Base-by-base conservation (phyloP, 2,888 invertebrate species). In the Epirrita christyi region DNA sequence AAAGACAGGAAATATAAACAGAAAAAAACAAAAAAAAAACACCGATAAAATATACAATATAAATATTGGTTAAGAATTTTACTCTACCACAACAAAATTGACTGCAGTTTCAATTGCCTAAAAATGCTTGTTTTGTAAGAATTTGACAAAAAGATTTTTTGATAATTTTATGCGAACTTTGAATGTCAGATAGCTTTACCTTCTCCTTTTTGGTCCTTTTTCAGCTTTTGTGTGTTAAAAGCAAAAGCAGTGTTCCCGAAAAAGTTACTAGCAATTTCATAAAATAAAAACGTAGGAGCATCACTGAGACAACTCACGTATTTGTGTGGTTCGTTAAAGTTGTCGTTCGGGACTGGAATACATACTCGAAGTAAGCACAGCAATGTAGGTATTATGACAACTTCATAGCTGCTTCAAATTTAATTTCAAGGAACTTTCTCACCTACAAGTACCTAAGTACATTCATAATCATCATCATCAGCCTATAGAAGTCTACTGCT, bases 241-340 rank as follows among this genome's bases (percentile, higher is more conserved):
- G 8, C 14, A 28, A 37, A 50, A 46, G 15, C 28, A 37, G 36
- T 43, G 43, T 51, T 43, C 14, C 55, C 36, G 15, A 57, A 52
- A 60, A 59, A 59, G 48, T 53, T 50, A 55, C 47, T 42, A 48
- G 55, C 50, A 51, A 63, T 61, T 62, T 62, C 47, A 56, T 59
- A 62, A 60, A 66, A 66, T 57, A 66, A 63, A 64, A 64, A 58
- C 57, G 43, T 46, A 52, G 52, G 37, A 58, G 46, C 51, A 54
- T 56, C 64, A 48, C 46, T 61, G 52, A 62, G 62, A 67, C 63
- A 65, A 62, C 64, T 63, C 69, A 67, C 68, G 66, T 66, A 66
- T 61, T 59, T 72, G 73, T 73, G 78, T 76, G 83, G 82, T 85
- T 87, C 83, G 84, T 85, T 88, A 86, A 78, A 73, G 76, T 66